A percentile compares a stretch with the other conserved stretches of the same genome.
phyloP scores from a whole-genome alignment of 2,113 vertebrate genomes.

The Hippocampus comes region DNA sequence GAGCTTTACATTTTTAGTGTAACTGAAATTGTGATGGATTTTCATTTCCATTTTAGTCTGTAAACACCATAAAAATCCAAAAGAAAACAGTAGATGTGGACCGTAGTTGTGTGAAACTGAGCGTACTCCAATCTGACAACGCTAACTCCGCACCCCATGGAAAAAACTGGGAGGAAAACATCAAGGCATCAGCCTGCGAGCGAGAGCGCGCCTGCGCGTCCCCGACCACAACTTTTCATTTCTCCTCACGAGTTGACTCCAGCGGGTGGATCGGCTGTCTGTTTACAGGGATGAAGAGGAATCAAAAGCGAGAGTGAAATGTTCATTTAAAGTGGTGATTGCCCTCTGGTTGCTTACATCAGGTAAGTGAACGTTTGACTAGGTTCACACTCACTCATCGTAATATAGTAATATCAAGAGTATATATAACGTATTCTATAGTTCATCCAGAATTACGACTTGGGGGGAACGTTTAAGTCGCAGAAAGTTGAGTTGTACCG shows the following conservation, averaged over 20 bases:
- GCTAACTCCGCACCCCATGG: constrained; percentile 44
- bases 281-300: constrained; percentile 8
- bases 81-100: not conserved
- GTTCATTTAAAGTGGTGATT: not conserved
- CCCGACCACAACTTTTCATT: not conserved
- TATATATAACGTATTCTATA: too few species aligned
- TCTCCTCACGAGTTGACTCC: constrained; percentile 32
- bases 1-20: too few species aligned
- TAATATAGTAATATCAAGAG: not conserved
- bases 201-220: constrained; percentile 62
- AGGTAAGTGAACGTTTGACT: constrained; percentile 43
- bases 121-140: constrained; percentile 27
- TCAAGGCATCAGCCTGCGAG: constrained; percentile 20
- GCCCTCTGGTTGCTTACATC: not conserved
- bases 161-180: constrained; percentile 64
- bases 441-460: not conserved
- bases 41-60: not conserved
- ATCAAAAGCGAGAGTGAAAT: not conserved
- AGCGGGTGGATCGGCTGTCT: constrained; percentile 17
- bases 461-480: not conserved
- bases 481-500: not conserved
- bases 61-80: not conserved
- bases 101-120: constrained; percentile 7
- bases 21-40: not conserved
- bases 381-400: not conserved